Base-by-base conservation (phyloP, 2,113 vertebrate species). In the Nothobranchius kuhntae region DNA sequence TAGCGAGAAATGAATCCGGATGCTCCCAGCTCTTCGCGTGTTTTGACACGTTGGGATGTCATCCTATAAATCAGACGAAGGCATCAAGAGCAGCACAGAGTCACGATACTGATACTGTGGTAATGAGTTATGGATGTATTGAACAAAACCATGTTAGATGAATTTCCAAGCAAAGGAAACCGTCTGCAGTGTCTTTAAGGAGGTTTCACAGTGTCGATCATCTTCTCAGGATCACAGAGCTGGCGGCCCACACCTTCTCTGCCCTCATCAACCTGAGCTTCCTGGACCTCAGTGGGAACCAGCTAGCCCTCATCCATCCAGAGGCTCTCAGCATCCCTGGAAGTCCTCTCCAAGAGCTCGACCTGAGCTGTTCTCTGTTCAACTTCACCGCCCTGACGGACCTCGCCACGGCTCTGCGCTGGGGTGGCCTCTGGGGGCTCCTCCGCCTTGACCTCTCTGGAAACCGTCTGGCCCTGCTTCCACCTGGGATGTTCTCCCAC, bases 281-380 rank as follows among this genome's bases (percentile, higher is more conserved):
- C 53, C 80, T 94, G 68, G 90, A 93, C 76, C 88, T 93, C 71
- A 93, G 91, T 48, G 77, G 83, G 44, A 94, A 93, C 86, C 86
- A 46, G 7, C 68, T 94, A 75, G 79, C 78, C 0, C 79, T 91
- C 64, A 92, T 94, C 73, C 92, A 92, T 21, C 93, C 91, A 0
- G 89, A 93, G 38, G 91, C 94, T 12, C 89, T 94, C 65, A 86
- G 51, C 11, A 86, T 92, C 11, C 85, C 86, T 0, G 89, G 89
- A 26, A 89, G 92, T 53, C 90, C 92, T 12, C 90, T 94, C n/a
- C 89, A 87, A 74, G 91, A 92, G 68, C 91, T 94, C 45, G 93
- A 91, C 85, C 89, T 94, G 38, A 93, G 92, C 79, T 59, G 61
- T 10, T 83, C 92, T 0, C 86, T 94, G 11, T 77, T 89, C 84